These are phyloP conservation scores for Callipepla californica DNA, from an alignment of 2,113 vertebrate species.

Conservation along the genomic window DNA sequence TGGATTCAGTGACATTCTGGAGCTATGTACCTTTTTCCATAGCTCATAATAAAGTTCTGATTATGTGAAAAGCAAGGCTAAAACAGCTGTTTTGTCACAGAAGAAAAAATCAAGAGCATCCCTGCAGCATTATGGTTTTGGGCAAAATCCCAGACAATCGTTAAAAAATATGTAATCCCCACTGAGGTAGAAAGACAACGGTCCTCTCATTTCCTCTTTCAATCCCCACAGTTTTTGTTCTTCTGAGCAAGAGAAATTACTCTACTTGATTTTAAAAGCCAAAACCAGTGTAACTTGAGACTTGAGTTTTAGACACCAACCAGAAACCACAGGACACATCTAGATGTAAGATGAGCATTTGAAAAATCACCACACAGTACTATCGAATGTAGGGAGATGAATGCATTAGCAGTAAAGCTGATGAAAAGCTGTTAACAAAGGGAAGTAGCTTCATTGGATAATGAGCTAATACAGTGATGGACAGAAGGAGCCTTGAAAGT, in stretches of 20 bases:
- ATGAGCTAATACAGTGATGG: neutral
- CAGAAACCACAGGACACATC: neutral
- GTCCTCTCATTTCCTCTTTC: neutral
- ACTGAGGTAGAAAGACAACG: neutral
- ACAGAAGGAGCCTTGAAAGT: neutral
- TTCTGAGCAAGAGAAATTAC: neutral
- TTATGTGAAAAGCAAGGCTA: neutral
- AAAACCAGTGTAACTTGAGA: neutral
- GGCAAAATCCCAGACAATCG: neutral
- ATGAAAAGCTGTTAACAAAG: neutral
- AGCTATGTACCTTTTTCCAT: neutral
- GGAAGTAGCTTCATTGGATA: neutral
- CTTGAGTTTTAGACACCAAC: neutral
- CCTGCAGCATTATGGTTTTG: neutral
- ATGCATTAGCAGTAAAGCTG: neutral
- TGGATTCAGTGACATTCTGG: neutral
- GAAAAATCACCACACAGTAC: neutral
- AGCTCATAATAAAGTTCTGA: neutral
- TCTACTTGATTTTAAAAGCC: neutral
- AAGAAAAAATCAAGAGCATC: neutral
- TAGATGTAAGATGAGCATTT: neutral
- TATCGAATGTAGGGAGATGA: neutral
- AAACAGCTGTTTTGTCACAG: neutral
- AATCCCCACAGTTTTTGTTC: neutral
- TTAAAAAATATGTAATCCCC: neutral